Conservation (phyloP, 2,113 vertebrate genomes). For the Eulemur macaco region DNA sequence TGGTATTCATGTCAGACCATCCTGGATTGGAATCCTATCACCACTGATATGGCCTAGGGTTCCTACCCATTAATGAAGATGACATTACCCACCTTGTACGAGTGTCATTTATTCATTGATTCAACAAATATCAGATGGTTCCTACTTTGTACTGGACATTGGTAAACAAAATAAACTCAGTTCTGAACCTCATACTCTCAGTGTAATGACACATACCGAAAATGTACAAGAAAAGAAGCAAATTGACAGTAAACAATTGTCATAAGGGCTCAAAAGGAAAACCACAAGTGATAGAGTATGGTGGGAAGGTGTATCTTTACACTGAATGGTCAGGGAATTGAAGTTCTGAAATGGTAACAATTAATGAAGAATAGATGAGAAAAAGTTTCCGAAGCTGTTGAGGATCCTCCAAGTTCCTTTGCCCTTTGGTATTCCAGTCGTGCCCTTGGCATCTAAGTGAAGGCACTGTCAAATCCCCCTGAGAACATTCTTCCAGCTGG, state of each 20-base stretch:
- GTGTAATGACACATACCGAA: background rate
- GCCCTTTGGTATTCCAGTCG: background rate
- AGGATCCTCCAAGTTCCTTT: background rate
- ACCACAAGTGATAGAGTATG: background rate
- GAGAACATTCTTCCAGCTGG: background rate
- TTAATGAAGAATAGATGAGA: background rate
- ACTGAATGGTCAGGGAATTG: background rate
- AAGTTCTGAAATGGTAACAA: background rate
- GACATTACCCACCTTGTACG: background rate
- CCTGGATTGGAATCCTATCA: background rate
- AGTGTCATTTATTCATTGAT: background rate
- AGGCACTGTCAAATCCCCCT: background rate
- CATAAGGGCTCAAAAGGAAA: background rate
- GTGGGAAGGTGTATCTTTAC: background rate
- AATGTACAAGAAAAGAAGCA: background rate
- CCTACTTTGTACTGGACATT: background rate
- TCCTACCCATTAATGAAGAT: background rate
- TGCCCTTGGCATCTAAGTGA: background rate
- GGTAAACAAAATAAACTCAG: background rate
- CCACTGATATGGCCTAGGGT: background rate
- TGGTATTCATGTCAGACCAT: background rate
- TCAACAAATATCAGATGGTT: background rate
- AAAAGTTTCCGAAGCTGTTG: background rate
- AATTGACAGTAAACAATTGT: background rate
- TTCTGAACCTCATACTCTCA: background rate